Percentiles rank a stretch among this genome's conserved stretches.
These are phyloP conservation scores for Melanostigma gelatinosum DNA, from an alignment of 2,113 vertebrate genomes.

Conservation along the genomic window DNA sequence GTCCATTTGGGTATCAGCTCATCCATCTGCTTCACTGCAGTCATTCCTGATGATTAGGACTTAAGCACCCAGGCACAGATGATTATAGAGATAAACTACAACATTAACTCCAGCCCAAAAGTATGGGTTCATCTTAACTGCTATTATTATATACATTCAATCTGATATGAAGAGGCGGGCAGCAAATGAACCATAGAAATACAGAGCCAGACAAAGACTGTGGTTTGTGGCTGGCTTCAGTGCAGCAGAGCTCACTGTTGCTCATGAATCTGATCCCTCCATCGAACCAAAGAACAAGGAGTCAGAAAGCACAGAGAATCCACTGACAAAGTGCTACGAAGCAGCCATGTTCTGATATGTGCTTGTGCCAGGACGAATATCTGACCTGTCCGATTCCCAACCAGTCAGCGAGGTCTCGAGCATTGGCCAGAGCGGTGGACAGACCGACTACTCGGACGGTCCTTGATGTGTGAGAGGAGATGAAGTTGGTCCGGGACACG, in stretches of 20 bases:
- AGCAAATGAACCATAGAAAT: conserved; percentile 28
- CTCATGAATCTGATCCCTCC: conserved; percentile 13
- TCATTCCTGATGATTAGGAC: conserved; percentile 38
- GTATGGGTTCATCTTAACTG: conserved; percentile 36
- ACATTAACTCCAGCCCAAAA: conserved; percentile 9
- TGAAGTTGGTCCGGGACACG: conserved; percentile 98
- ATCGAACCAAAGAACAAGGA: neutral
- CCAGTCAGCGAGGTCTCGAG: conserved; percentile 98
- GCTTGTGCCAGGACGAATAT: neutral
- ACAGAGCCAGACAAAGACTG: neutral
- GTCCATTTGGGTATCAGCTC: too few species aligned
- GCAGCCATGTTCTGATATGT: neutral
- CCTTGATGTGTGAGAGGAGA: conserved; percentile 96
- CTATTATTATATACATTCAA: conserved; percentile 27
- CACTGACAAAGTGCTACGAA: neutral
- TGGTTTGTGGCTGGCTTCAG: conserved; percentile 23
- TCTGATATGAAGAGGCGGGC: conserved; percentile 26
- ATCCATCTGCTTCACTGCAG: neutral
- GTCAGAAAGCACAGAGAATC: conserved; percentile 4
- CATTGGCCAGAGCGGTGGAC: conserved; percentile 97
- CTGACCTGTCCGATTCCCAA: conserved; percentile 93
- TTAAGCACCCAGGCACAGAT: conserved; percentile 28
- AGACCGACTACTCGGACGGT: conserved; percentile 94
- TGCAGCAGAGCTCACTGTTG: neutral
- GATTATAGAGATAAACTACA: conserved; percentile 28